Conservation (phyloP, 2,888 invertebrate species). For the Melanargia galathea region DNA sequence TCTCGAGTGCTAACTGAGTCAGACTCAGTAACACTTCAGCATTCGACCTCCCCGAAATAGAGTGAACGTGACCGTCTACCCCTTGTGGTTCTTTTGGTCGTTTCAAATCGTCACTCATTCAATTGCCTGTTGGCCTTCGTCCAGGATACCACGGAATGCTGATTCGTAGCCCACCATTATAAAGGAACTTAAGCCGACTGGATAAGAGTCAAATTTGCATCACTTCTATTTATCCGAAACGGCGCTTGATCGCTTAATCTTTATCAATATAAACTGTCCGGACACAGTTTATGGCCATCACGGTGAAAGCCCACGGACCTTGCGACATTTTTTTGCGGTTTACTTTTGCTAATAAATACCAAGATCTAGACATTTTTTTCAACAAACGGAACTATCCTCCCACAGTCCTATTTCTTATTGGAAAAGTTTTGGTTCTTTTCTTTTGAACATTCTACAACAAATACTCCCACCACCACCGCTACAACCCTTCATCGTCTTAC, state of each 20-base stretch:
- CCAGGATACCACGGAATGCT: constrained; percentile 67
- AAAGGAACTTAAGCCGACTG: constrained; percentile 42
- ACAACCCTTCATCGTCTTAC: too few relatives aligned
- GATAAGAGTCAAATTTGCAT: constrained; percentile 44
- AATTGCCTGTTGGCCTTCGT: constrained; percentile 74
- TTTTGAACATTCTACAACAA: neutral
- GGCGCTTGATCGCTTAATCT: constrained; percentile 42
- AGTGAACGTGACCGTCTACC: constrained; percentile 70
- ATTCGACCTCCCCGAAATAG: constrained; percentile 75
- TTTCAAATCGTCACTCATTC: constrained; percentile 78
- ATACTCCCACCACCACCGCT: too few relatives aligned
- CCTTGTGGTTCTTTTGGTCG: constrained; percentile 65
- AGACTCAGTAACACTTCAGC: constrained; percentile 74
- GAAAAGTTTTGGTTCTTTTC: neutral
- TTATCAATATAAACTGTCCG: constrained; percentile 26
- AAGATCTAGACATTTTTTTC: neutral
- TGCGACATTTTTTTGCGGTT: constrained; percentile 32
- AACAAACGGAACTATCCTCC: neutral
- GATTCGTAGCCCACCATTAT: constrained; percentile 64
- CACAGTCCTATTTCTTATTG: neutral
- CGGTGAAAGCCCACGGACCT: constrained; percentile 28
- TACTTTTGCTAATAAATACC: constrained; percentile 26
- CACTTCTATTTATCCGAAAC: constrained; percentile 25
- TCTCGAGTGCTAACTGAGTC: constrained; percentile 60
- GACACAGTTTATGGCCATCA: constrained; percentile 34